Percentiles rank a stretch among this genome's conserved stretches.
Evolutionary conservation across 1,140 invertebrate genomes (phyloP).

Genomic region (Acromyrmex echinatior): DNA sequence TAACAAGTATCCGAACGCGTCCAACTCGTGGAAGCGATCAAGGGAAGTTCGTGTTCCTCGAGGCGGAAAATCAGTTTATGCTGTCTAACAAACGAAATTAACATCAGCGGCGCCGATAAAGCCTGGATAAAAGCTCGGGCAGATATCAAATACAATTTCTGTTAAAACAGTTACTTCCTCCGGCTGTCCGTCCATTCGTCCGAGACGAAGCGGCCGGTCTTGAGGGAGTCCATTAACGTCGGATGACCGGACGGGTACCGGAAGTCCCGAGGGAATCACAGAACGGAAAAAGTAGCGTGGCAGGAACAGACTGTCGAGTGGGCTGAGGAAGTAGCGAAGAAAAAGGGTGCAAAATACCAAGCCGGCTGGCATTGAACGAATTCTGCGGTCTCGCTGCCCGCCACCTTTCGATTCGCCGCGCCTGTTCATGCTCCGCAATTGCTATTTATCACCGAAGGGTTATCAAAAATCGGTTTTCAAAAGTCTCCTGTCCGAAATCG

Average conservation of each 20-base stretch:
- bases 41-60: constrained; percentile 27
- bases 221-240: constrained; percentile 75
- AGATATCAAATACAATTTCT: constrained; percentile 80
- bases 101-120: constrained; percentile 61
- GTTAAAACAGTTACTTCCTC: constrained; percentile 77
- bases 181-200: constrained; percentile 64
- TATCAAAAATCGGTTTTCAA: constrained; percentile 34
- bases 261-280: constrained; percentile 74
- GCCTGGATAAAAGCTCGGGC: constrained; percentile 41
- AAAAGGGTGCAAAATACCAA: constrained; percentile 33
- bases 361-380: constrained; percentile 50
- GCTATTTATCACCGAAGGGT: constrained; percentile 37
- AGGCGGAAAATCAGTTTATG: constrained; percentile 58
- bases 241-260: constrained; percentile 75
- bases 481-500: neutral
- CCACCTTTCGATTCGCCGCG: neutral
- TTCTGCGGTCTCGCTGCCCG: constrained; percentile 20
- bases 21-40: constrained; percentile 14
- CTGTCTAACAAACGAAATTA: constrained; percentile 68
- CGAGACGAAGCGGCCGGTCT: constrained; percentile 69
- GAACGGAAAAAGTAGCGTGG: constrained; percentile 63
- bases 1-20: constrained; percentile 12
- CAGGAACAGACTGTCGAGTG: constrained; percentile 46
- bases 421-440: neutral
- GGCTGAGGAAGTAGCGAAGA: constrained; percentile 38